Percentiles rank a stretch among this genome's conserved stretches.
These are phyloP conservation scores for Drosophila paranaensis DNA, from an alignment of 2,888 invertebrate species.

Conservation along the genomic window DNA sequence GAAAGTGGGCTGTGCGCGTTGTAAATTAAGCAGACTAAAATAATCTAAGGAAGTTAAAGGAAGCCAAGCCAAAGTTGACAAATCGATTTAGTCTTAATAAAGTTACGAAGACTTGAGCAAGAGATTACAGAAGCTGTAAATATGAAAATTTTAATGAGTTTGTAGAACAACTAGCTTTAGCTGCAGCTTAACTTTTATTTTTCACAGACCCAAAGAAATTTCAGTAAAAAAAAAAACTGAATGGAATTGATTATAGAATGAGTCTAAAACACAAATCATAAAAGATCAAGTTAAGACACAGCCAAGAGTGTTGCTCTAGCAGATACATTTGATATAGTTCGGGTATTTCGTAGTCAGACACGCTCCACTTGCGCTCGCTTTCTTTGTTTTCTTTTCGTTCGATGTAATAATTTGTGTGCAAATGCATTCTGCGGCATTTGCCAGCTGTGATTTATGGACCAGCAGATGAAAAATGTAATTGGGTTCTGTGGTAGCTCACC, in stretches of 20 bases:
- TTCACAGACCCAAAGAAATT: too few relatives aligned
- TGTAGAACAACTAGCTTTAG: too few relatives aligned
- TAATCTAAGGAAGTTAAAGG: too few relatives aligned
- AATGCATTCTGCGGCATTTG: constrained; percentile 47
- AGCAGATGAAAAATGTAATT: constrained; percentile 66
- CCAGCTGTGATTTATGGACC: constrained; percentile 55
- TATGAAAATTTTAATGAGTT: background rate
- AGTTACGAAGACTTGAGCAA: background rate
- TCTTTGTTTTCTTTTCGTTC: constrained; percentile 18
- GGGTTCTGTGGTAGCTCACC: constrained; percentile 31
- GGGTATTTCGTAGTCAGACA: background rate
- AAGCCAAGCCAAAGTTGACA: too few relatives aligned
- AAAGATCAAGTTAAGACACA: too few relatives aligned
- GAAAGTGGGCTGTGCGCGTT: background rate
- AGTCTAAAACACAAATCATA: background rate
- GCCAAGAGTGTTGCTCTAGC: too few relatives aligned
- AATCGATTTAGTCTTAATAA: background rate
- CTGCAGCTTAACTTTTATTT: too few relatives aligned
- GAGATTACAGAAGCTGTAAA: background rate
- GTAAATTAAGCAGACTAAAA: background rate
- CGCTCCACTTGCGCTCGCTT: background rate
- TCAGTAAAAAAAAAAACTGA: too few relatives aligned
- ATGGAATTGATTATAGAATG: too few relatives aligned
- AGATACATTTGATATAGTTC: too few relatives aligned
- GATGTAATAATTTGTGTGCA: constrained; percentile 8